A percentile compares a stretch with the other conserved stretches of the same genome.
These are phyloP conservation scores for Porites lobata DNA, from an alignment of 92 coral and sea anemone species.

Conservation along the genomic window DNA sequence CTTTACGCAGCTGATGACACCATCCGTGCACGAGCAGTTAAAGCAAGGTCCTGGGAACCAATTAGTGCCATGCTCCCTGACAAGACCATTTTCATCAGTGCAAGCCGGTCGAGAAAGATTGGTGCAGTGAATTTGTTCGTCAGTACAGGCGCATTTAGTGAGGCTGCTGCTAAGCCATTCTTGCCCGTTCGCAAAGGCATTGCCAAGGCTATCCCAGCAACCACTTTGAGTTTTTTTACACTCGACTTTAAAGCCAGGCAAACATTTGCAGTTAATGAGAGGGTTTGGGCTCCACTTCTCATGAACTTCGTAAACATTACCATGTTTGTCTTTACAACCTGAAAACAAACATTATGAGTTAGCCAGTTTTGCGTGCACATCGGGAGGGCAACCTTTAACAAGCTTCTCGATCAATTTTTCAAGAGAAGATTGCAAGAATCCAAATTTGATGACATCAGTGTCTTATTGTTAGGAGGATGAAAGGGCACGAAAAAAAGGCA, in stretches of 20 bases:
- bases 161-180: conserved; percentile 34
- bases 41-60: conserved; percentile 57
- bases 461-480: too few species aligned
- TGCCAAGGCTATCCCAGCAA: conserved; percentile 40
- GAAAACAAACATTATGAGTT: background rate
- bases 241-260: background rate
- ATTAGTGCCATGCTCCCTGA: conserved; percentile 36
- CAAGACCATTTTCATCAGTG: conserved; percentile 37
- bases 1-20: conserved; percentile 41
- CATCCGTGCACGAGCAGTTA: conserved; percentile 60
- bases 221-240: conserved; percentile 17
- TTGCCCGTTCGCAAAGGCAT: conserved; percentile 26
- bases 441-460: too few species aligned
- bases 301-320: conserved; percentile 28
- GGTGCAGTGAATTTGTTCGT: conserved; percentile 17
- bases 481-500: too few species aligned
- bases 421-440: too few species aligned
- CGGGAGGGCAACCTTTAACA: background rate
- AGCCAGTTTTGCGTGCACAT: background rate
- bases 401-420: too few species aligned
- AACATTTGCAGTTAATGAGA: conserved; percentile 28
- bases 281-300: conserved; percentile 42
- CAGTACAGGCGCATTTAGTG: conserved; percentile 17
- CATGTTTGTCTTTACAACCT: conserved; percentile 46
- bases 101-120: conserved; percentile 47